Conservation (phyloP, 2,113 vertebrate genomes). For the Lepidothrix coronata region DNA sequence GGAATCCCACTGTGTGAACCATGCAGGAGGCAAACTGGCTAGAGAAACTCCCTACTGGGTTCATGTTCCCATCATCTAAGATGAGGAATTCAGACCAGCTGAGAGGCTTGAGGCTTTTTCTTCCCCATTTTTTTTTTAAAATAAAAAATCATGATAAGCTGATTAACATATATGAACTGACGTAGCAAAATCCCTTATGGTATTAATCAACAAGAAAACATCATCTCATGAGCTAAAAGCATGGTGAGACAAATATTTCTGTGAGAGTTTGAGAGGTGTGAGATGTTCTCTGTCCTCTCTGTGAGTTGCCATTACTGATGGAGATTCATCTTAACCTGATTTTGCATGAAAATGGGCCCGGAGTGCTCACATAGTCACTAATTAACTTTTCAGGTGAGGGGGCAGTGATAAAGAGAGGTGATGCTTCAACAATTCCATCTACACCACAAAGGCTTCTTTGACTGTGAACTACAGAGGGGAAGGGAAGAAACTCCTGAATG, state of each 20-base stretch:
- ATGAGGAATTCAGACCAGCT: not conserved
- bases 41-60: slow-evolving; percentile 35
- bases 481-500: not conserved
- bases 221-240: not conserved
- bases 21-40: slow-evolving; percentile 1
- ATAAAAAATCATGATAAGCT: not conserved
- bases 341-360: not conserved
- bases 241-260: not conserved
- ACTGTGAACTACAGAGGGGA: not conserved
- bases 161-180: not conserved
- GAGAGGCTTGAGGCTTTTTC: not conserved
- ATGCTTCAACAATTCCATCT: not conserved
- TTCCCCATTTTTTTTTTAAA: too few relatives aligned
- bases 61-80: not conserved
- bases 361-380: not conserved
- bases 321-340: not conserved
- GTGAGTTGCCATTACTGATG: not conserved
- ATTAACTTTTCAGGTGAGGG: not conserved
- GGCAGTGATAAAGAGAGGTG: not conserved
- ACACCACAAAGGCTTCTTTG: not conserved
- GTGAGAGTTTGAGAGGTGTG: not conserved
- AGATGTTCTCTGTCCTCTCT: not conserved
- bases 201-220: not conserved
- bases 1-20: slow-evolving; percentile 2
- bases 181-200: not conserved